Evolutionary conservation across 2,888 invertebrate species (phyloP).

Genomic region (Pycnomerus fuliginosus): DNA sequence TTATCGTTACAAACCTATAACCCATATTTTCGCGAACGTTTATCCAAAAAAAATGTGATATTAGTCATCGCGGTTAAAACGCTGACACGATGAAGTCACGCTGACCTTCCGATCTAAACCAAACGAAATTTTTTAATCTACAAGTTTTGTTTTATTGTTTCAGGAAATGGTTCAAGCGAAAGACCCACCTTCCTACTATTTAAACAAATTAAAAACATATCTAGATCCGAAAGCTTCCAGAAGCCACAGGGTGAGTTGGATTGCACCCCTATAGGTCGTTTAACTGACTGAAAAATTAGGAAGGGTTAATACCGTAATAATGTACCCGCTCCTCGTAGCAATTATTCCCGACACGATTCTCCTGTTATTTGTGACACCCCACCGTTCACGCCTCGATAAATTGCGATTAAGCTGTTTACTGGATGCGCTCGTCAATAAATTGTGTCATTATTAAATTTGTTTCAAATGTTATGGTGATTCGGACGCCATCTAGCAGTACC

Average conservation of each 20-base stretch:
- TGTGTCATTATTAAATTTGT: slow-evolving; percentile 12
- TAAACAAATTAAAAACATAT: slow-evolving; percentile 92
- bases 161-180: slow-evolving; percentile 98
- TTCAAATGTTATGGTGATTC: slow-evolving; percentile 11
- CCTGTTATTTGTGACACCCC: too few species aligned
- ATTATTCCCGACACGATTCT: background rate
- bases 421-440: too few species aligned
- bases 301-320: slow-evolving; percentile 13
- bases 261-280: slow-evolving; percentile 9
- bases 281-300: background rate
- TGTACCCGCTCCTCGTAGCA: slow-evolving; percentile 5
- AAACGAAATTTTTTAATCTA: too few species aligned
- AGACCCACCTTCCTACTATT: slow-evolving; percentile 94
- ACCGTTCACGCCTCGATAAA: background rate
- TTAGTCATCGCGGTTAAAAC: too few species aligned
- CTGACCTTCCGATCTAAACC: too few species aligned
- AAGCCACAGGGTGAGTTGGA: slow-evolving; percentile 82
- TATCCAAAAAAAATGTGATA: too few species aligned
- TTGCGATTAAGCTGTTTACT: slow-evolving; percentile 15
- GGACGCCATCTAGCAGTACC: too few species aligned
- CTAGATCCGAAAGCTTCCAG: slow-evolving; percentile 95
- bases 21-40: too few species aligned
- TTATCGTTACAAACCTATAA: too few species aligned
- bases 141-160: too few species aligned
- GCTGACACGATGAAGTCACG: too few species aligned